Conservation (phyloP, 2,113 vertebrate genomes). For the Sebastes schlegelii region DNA sequence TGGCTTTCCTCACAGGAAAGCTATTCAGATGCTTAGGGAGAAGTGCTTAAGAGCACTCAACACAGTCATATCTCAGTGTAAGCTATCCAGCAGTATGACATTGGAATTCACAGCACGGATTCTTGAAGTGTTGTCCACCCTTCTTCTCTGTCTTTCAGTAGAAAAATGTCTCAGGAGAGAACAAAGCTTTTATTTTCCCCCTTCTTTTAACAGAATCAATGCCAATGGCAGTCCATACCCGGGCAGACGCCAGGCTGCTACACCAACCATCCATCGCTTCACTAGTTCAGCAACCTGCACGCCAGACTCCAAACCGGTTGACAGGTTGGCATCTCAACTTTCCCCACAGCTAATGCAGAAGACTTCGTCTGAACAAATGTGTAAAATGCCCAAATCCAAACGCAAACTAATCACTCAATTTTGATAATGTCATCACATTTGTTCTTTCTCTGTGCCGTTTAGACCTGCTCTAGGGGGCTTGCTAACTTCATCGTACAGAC, state of each 20-base stretch:
- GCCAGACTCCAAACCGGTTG: constrained; percentile 83
- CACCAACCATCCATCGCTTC: constrained; percentile 79
- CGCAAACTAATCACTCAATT: not conserved
- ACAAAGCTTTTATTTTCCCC: constrained; percentile 9
- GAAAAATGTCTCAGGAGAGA: constrained; percentile 14
- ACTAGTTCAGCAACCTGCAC: constrained; percentile 73
- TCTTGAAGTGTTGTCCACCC: constrained; percentile 5
- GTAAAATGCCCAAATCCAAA: not conserved
- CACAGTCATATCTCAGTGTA: constrained; percentile 7
- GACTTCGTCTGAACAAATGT: not conserved
- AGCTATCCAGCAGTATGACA: constrained; percentile 11
- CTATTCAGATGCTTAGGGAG: not conserved
- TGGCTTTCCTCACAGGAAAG: constrained; percentile 20
- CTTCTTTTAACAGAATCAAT: constrained; percentile 82
- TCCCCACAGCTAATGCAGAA: not conserved
- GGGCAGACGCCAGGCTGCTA: constrained; percentile 80
- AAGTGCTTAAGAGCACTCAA: not conserved
- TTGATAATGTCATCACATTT: not conserved
- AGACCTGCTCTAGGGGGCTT: constrained; percentile 90
- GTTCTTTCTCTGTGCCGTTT: not conserved
- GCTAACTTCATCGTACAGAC: constrained; percentile 93
- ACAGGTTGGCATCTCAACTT: constrained; percentile 81
- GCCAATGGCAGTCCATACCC: constrained; percentile 83
- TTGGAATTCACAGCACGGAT: constrained; percentile 26
- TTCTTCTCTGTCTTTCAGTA: constrained; percentile 13